phyloP scores from a whole-genome alignment of 1,140 invertebrate genomes.

The Pantala flavescens region DNA sequence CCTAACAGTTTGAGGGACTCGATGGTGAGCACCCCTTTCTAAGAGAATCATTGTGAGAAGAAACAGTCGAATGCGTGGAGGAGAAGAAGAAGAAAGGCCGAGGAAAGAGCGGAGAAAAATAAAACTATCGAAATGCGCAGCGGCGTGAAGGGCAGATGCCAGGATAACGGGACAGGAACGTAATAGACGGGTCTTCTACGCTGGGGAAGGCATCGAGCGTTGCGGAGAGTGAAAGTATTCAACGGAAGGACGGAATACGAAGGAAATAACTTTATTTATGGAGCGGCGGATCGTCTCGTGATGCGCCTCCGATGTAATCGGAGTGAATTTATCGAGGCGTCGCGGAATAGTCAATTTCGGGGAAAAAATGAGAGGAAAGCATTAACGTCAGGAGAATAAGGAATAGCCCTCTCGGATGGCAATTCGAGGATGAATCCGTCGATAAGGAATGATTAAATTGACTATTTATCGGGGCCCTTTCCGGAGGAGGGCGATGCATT shows the following conservation, averaged over 20 bases:
- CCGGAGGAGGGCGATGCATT: no score
- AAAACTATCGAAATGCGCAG: background rate
- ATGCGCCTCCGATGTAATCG: background rate
- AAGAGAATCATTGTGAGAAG: no score
- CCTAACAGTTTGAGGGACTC: no score
- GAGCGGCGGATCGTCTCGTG: background rate
- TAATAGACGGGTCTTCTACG: background rate
- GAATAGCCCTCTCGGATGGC: no score
- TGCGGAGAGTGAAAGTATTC: background rate
- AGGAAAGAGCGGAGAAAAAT: background rate
- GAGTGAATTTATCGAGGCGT: no score
- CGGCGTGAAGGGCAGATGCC: constrained; percentile 5
- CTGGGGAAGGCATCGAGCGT: background rate
- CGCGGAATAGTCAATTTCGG: no score
- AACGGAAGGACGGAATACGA: background rate
- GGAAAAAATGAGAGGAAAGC: no score
- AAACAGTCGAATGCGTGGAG: background rate
- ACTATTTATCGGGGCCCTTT: no score
- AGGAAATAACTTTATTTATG: constrained; percentile 1
- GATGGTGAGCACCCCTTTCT: no score
- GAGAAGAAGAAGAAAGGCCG: background rate
- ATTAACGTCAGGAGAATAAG: no score
- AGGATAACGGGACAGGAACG: background rate
- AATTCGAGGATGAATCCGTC: no score
- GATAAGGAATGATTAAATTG: no score